Conservation (phyloP, 2,797 vertebrate genomes). For the Eidolon dupreanum region DNA sequence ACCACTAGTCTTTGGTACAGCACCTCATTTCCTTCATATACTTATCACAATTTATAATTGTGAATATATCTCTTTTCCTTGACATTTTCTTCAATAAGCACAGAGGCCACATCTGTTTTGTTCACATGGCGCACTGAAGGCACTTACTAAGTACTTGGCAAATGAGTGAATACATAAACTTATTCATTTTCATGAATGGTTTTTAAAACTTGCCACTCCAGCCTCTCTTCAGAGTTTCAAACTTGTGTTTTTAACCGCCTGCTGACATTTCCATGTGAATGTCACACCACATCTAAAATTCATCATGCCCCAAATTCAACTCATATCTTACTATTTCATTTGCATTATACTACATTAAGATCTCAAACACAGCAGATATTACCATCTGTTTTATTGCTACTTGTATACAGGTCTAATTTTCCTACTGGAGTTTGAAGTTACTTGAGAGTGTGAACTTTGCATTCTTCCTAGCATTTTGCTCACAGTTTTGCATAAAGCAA, state of each 20-base stretch:
- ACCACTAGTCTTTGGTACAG: background rate
- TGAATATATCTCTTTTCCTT: background rate
- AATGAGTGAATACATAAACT: background rate
- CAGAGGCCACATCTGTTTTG: background rate
- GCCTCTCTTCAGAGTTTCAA: background rate
- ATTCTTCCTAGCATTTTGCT: background rate
- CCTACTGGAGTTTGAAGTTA: background rate
- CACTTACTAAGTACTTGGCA: background rate
- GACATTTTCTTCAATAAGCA: background rate
- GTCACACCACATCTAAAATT: background rate
- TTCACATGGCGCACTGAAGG: background rate
- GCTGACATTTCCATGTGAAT: background rate
- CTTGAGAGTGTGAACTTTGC: background rate
- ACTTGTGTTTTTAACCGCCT: background rate
- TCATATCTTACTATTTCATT: background rate
- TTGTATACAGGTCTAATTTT: background rate
- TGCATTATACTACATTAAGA: background rate
- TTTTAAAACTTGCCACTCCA: background rate
- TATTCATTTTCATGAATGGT: background rate
- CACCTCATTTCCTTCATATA: background rate
- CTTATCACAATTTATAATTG: background rate
- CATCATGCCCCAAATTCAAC: background rate
- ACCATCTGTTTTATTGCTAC: background rate
- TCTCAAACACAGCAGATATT: background rate
- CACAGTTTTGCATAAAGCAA: background rate